phyloP scores from a whole-genome alignment of 2,797 vertebrate genomes.

The Arnoldichthys spilopterus region DNA sequence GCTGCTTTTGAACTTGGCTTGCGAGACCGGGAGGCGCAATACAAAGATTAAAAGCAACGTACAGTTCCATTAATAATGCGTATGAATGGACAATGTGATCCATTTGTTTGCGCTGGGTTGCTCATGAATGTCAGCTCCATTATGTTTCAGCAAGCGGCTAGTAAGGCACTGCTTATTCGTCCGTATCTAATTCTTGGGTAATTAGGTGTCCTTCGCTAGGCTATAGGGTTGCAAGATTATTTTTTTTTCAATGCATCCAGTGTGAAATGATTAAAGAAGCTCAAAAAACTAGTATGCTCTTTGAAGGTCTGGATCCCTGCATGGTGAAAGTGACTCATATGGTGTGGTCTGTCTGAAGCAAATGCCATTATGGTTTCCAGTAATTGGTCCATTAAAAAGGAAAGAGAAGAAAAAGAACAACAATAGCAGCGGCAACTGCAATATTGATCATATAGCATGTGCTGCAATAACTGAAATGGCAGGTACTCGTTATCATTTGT shows the following conservation, averaged over 20 bases:
- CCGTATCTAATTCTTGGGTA: conserved; percentile 29
- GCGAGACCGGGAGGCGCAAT: conserved; percentile 12
- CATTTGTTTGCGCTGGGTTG: conserved; percentile 32
- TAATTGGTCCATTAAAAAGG: conserved; percentile 50
- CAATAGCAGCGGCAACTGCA: neutral
- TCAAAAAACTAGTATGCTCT: conserved; percentile 40
- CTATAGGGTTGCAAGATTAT: conserved; percentile 9
- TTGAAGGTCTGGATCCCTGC: conserved; percentile 53
- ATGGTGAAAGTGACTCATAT: conserved; percentile 34
- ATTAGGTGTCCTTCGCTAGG: conserved; percentile 20
- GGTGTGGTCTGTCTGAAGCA: conserved; percentile 18
- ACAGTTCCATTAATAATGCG: conserved; percentile 33
- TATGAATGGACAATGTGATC: conserved; percentile 9
- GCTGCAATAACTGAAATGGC: neutral
- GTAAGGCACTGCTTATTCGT: neutral
- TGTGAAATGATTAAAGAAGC: conserved; percentile 53
- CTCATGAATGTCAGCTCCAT: neutral
- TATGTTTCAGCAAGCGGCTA: conserved; percentile 2
- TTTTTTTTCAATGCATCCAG: conserved; percentile 28
- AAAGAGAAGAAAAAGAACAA: neutral
- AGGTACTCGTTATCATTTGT: neutral
- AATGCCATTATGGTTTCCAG: conserved; percentile 18
- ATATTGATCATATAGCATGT: neutral
- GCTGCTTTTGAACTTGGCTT: conserved; percentile 44
- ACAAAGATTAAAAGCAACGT: conserved; percentile 21